Evolutionary conservation across 2,888 invertebrate genomes (phyloP).

Genomic region (Andrena flavipes): DNA sequence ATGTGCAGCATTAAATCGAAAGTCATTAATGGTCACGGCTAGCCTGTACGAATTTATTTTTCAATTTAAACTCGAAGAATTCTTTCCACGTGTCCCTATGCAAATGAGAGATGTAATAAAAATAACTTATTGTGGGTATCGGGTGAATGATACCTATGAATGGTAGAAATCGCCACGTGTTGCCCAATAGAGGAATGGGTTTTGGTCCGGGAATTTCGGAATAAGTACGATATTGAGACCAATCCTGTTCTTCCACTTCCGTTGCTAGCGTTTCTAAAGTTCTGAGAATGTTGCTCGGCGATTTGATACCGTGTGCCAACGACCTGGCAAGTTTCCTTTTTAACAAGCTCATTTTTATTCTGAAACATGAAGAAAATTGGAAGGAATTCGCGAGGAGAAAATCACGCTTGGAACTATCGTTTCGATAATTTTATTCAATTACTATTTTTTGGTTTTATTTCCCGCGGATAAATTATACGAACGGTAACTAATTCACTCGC

Average conservation of each 20-base stretch:
- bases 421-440: too few relatives aligned
- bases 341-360: slow-evolving; percentile 37
- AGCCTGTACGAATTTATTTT: too few relatives aligned
- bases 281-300: background rate
- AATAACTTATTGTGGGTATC: background rate
- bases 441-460: too few relatives aligned
- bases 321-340: background rate
- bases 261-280: slow-evolving; percentile 49
- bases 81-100: background rate
- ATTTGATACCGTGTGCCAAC: background rate
- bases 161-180: slow-evolving; percentile 92
- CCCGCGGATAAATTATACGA: background rate
- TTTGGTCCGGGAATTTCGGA: slow-evolving; percentile 91
- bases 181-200: slow-evolving; percentile 90
- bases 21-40: too few relatives aligned
- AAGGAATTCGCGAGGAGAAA: background rate
- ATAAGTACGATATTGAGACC: slow-evolving; percentile 85
- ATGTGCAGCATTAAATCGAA: too few relatives aligned
- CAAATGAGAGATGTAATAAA: slow-evolving; percentile 1
- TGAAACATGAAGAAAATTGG: slow-evolving; percentile 15
- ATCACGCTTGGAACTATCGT: background rate
- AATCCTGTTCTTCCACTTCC: slow-evolving; percentile 47
- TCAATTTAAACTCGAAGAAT: too few relatives aligned
- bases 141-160: slow-evolving; percentile 86
- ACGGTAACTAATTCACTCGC: too few relatives aligned